Percentiles rank a stretch among this genome's conserved stretches.
phyloP scores from a whole-genome alignment of 2,113 vertebrate species.

The Oostethus manadensis region DNA sequence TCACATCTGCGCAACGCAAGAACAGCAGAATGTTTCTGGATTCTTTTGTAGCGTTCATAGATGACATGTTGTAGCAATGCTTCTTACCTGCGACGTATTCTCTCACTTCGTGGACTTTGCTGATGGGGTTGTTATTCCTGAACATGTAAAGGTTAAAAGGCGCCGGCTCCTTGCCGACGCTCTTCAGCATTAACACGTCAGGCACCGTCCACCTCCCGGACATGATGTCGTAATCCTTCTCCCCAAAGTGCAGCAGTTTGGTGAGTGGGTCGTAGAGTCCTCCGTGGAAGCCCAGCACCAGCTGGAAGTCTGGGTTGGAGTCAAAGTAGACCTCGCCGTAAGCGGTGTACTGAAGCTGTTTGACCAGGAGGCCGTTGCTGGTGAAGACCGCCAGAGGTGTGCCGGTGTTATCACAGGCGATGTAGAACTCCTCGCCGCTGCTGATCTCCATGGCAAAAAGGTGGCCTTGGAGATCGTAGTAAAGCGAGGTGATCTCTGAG shows the following conservation, averaged over 20 bases:
- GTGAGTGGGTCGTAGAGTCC: constrained; percentile 93
- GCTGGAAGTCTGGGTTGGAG: constrained; percentile 94
- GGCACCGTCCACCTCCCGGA: constrained; percentile 94
- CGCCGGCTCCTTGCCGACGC: constrained; percentile 83
- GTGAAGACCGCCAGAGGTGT: constrained; percentile 94
- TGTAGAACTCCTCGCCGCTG: constrained; percentile 95
- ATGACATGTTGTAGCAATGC: not conserved
- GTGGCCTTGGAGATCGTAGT: constrained; percentile 96
- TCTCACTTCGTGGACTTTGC: constrained; percentile 91
- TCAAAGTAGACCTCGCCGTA: constrained; percentile 97
- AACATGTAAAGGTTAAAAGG: constrained; percentile 99
- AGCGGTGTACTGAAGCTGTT: constrained; percentile 95
- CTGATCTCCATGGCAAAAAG: constrained; percentile 98
- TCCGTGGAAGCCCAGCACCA: constrained; percentile 94
- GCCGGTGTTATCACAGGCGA: constrained; percentile 93
- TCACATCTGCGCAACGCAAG: constrained; percentile 79
- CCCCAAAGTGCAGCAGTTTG: constrained; percentile 92
- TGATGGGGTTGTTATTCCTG: constrained; percentile 94
- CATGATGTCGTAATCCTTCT: constrained; percentile 93
- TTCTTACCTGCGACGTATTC: constrained; percentile 92
- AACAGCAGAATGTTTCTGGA: not conserved
- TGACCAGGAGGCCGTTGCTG: constrained; percentile 91
- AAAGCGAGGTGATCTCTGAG: constrained; percentile 95
- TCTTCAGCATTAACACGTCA: constrained; percentile 87
- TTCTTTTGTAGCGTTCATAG: too few relatives aligned